Conservation (phyloP, 2,113 vertebrate species). For the Solenodon paradoxus region DNA sequence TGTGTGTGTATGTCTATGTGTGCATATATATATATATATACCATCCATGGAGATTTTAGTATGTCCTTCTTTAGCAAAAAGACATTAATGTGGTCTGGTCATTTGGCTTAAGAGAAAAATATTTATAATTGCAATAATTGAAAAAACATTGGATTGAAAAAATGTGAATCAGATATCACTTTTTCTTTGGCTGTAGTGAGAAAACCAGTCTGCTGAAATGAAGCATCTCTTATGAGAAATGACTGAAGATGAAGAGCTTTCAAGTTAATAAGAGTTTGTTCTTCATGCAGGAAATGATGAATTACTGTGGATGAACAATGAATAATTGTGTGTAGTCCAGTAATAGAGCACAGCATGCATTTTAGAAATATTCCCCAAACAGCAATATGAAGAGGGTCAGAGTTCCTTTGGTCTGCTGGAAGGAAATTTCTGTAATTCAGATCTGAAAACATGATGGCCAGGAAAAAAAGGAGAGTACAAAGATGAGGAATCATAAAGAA, state of each 20-base stretch:
- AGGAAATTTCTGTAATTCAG: background rate
- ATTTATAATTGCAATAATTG: background rate
- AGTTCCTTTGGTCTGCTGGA: background rate
- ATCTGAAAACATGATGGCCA: background rate
- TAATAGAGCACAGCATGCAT: background rate
- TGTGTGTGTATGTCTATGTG: too few species aligned
- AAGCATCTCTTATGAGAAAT: background rate
- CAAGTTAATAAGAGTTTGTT: background rate
- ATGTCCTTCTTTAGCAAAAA: background rate
- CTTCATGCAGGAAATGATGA: background rate
- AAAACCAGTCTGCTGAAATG: background rate
- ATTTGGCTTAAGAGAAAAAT: background rate
- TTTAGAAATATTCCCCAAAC: background rate
- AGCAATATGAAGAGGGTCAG: background rate
- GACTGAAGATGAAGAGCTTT: background rate
- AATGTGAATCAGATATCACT: background rate
- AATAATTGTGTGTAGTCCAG: background rate
- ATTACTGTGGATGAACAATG: rapidly evolving
- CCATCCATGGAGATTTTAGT: background rate
- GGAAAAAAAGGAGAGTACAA: background rate
- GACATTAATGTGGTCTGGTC: background rate
- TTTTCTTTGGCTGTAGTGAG: background rate
- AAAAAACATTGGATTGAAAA: too few species aligned
- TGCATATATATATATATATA: too few species aligned
- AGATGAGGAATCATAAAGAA: background rate